phyloP scores from a whole-genome alignment of 2,113 vertebrate genomes.

The Muntiacus reevesi region DNA sequence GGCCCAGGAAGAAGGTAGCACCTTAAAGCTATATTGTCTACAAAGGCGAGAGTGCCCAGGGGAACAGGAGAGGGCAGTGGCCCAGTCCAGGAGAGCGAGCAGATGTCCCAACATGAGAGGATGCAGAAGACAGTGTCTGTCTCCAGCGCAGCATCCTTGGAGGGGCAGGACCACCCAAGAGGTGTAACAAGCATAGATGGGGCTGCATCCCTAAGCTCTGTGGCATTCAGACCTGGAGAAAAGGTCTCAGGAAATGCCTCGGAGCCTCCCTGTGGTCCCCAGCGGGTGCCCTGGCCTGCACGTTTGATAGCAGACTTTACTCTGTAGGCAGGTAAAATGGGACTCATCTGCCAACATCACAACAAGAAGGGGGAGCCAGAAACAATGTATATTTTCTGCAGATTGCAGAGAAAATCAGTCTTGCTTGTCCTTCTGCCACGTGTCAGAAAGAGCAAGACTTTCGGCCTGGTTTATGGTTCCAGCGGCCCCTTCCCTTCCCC shows the following conservation, averaged over 20 bases:
- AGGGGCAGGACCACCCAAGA: not conserved
- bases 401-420: not conserved
- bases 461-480: not conserved
- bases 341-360: not conserved
- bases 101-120: not conserved
- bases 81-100: not conserved
- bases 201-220: not conserved
- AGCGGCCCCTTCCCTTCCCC: not conserved
- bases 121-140: not conserved
- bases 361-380: not conserved
- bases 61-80: not conserved
- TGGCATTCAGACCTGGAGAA: not conserved
- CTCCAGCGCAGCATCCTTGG: not conserved
- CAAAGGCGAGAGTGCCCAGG: not conserved
- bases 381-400: not conserved
- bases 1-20: not conserved
- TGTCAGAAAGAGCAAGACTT: not conserved
- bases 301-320: not conserved
- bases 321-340: not conserved
- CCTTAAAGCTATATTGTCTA: not conserved
- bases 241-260: not conserved
- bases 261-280: not conserved
- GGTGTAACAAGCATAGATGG: not conserved
- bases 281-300: not conserved
- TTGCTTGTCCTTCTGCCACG: not conserved